Conservation (phyloP, 2,797 vertebrate genomes). For the Knipowitschia caucasica region DNA sequence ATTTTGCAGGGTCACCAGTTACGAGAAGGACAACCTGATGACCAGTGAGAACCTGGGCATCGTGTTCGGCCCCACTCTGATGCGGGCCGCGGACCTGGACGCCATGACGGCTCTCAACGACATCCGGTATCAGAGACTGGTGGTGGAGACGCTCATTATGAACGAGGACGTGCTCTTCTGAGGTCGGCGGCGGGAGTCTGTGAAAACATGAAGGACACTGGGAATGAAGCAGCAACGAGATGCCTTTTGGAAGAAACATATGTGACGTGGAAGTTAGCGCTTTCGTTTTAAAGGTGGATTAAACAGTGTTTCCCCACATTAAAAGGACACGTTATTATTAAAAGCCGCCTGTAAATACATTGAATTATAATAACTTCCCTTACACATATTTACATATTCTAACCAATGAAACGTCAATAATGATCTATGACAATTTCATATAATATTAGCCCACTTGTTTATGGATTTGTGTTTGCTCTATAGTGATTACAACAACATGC, state of each 20-base stretch:
- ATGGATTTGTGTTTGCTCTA: no score
- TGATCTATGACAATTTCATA: no score
- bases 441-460: no score
- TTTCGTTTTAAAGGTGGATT: constrained; percentile 9
- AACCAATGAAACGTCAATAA: no score
- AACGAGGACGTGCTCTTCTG: constrained; percentile 98
- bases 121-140: constrained; percentile 97
- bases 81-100: constrained; percentile 92
- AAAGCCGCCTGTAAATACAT: no score
- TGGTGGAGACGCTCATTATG: constrained; percentile 97
- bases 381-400: no score
- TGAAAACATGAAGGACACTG: constrained; percentile 15
- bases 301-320: constrained; percentile 27
- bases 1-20: constrained; percentile 87
- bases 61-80: constrained; percentile 97
- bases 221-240: constrained; percentile 22
- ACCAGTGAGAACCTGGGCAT: constrained; percentile 96
- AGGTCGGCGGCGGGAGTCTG: no score
- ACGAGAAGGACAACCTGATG: constrained; percentile 97
- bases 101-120: constrained; percentile 97
- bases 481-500: no score
- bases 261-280: background rate
- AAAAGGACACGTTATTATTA: no score
- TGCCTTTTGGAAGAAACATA: background rate
- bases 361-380: no score